phyloP scores from a whole-genome alignment of 2,797 vertebrate species.

The Spinus pinus region DNA sequence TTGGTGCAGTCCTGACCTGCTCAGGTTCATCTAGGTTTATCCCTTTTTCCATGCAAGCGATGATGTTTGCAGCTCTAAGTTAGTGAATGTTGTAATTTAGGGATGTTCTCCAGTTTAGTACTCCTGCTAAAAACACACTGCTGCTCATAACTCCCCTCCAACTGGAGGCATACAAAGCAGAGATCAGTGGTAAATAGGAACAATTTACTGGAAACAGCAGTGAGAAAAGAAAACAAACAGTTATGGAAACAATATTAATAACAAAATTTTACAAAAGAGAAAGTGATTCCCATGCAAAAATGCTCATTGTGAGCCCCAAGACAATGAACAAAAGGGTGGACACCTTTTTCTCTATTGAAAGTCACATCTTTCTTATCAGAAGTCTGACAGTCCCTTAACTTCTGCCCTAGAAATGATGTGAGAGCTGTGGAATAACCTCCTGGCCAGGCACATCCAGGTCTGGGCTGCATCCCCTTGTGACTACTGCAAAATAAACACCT shows the following conservation, averaged over 20 bases:
- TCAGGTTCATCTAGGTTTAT: background rate
- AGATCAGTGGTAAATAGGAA: background rate
- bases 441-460: fast-evolving
- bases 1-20: background rate
- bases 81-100: background rate
- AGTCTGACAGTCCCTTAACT: background rate
- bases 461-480: background rate
- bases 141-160: fast-evolving
- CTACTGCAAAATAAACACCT: background rate
- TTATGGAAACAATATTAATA: background rate
- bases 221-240: background rate
- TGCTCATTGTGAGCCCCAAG: fast-evolving
- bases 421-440: background rate
- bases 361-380: background rate
- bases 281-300: background rate
- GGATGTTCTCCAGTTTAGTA: background rate
- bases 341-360: background rate
- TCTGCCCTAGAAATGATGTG: background rate
- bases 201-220: background rate
- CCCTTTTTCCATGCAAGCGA: background rate
- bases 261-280: background rate
- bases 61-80: background rate
- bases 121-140: background rate
- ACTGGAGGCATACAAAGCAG: background rate
- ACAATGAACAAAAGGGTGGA: background rate